These are phyloP conservation scores for Syngnathus rostellatus DNA, from an alignment of 2,797 vertebrate genomes.

Conservation along the genomic window DNA sequence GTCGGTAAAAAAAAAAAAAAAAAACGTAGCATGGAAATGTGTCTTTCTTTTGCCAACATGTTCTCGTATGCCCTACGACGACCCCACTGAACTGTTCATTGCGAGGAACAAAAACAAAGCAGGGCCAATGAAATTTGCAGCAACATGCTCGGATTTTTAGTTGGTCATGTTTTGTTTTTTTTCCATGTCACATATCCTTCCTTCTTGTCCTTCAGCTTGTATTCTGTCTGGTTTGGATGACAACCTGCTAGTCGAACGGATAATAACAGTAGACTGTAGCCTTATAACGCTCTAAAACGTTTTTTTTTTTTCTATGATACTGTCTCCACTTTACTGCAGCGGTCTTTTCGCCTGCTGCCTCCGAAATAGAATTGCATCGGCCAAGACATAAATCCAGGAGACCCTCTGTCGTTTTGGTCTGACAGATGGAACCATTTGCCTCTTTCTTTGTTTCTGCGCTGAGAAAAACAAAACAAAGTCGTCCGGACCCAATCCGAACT, in stretches of 20 bases:
- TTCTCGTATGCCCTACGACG: no score
- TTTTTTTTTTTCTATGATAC: no score
- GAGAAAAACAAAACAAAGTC: background rate
- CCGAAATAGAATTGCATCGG: background rate
- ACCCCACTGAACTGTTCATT: constrained; percentile 8
- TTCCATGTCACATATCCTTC: background rate
- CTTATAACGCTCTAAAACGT: no score
- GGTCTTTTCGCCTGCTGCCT: background rate
- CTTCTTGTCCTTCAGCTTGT: background rate
- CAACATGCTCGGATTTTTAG: no score
- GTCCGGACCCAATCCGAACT: background rate
- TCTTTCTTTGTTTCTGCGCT: background rate
- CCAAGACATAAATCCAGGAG: background rate
- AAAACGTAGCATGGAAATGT: no score
- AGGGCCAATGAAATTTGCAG: no score
- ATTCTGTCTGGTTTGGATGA: background rate
- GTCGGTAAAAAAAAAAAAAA: no score
- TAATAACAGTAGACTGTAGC: background rate
- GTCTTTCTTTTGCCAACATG: no score
- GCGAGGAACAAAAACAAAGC: constrained; percentile 6
- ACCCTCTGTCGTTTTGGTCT: background rate
- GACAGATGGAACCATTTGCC: no score
- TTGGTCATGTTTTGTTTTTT: no score
- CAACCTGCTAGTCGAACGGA: background rate
- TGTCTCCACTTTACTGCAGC: background rate